Evolutionary conservation across 2,797 vertebrate genomes (phyloP), one percentile per base, ranked within the genome.

Genomic region (Myripristis jacobus): DNA sequence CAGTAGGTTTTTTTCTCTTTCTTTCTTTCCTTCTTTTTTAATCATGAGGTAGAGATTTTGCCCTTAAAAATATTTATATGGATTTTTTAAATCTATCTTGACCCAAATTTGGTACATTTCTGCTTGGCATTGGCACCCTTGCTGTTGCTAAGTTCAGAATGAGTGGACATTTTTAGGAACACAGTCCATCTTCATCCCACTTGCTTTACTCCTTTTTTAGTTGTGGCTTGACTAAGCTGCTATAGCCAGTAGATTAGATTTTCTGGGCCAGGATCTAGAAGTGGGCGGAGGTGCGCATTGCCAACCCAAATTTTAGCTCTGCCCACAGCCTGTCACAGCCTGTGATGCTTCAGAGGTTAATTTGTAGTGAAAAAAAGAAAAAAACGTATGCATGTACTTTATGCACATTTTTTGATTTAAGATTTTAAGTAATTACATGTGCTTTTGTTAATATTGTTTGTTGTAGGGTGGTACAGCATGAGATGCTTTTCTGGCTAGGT

Each of bases 91-190:
- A 58, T 72, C 50, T 51, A 6, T 61, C 50, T 57, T 22, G n/a
- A 6, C 47, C 44, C 50, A 15, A 62, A 57, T 59, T 52, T 44
- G 31, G 1, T 29, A 24, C 51, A 18, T 58, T 34, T 21, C 50
- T 2, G 12, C 57, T 48, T 2, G 29, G 2, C 18, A 13, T 22
- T n/a, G n/a, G n/a, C n/a, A n/a, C n/a, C 53, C 24, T 13, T 31
- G 57, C 21, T 56, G 9, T 57, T 46, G 18, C 46, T 5, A 4
- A 60, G 47, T 63, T 24, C 19, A 63, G 11, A 65, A 62, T 38
- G 64, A 11, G 43, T 46, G 44, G 60, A 47, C 47, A 36, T 24
- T 66, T 36, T 0, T 1, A 64, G 79, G 75, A 78, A 48, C 38
- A n/a, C 58, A 12, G 25, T 66, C 44, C 22, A 21, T 63, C 53